Percentiles rank a stretch among this genome's conserved stretches.
These are phyloP conservation scores for Struthio camelus DNA, from an alignment of 2,113 vertebrate genomes.

Conservation along the genomic window DNA sequence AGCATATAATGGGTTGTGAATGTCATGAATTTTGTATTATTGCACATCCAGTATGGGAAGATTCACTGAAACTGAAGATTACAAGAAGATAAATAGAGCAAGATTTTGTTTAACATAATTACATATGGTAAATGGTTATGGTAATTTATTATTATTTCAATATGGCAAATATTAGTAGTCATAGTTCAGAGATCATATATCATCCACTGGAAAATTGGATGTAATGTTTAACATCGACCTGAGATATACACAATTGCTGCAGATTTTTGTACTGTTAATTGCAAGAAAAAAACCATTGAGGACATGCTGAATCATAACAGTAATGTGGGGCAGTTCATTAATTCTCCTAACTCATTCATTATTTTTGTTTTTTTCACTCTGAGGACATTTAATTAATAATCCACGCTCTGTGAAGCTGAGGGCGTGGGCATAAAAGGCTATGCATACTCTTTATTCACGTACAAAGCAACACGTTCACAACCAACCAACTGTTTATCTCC, in stretches of 20 bases:
- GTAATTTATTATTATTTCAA: constrained; percentile 42
- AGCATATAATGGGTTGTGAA: neutral
- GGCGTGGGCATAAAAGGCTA: neutral
- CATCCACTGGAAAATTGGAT: constrained; percentile 38
- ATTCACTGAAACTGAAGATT: neutral
- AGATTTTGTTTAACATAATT: constrained; percentile 47
- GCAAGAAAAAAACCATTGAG: constrained; percentile 24
- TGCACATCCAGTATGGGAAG: neutral
- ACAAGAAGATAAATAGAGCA: constrained; percentile 31
- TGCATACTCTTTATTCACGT: neutral
- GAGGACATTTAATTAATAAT: neutral
- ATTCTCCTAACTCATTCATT: constrained; percentile 10
- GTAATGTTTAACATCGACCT: constrained; percentile 34
- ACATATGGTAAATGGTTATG: constrained; percentile 41
- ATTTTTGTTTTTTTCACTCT: neutral
- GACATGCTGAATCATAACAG: neutral
- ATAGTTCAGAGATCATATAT: constrained; percentile 48
- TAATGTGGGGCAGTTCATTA: constrained; percentile 26
- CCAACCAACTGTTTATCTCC: neutral
- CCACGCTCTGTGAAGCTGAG: neutral
- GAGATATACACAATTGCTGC: neutral
- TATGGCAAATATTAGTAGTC: constrained; percentile 49
- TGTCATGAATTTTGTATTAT: neutral
- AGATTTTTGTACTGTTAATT: constrained; percentile 41
- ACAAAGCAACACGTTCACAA: neutral